Evolutionary conservation across 2,113 vertebrate genomes (phyloP).

Genomic region (Antigone vipio): DNA sequence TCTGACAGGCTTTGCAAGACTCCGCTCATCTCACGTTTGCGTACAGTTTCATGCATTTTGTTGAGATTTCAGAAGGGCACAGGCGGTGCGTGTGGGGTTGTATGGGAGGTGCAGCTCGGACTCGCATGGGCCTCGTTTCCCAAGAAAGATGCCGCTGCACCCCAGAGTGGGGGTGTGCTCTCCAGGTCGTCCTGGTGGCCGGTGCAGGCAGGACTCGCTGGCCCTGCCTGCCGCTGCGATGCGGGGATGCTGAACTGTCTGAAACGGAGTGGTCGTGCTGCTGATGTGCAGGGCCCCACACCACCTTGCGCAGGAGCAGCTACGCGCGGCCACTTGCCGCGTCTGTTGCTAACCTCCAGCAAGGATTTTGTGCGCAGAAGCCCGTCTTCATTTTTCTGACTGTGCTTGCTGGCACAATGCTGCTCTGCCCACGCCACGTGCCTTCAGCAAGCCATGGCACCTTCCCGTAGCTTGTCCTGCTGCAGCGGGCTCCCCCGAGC

Average conservation of each 20-base stretch:
- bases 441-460: not conserved
- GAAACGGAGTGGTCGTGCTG: rapidly evolving
- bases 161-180: not conserved
- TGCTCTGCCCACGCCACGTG: rapidly evolving
- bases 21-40: not conserved
- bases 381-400: not conserved
- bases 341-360: not conserved
- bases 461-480: too few species aligned
- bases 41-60: not conserved
- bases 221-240: rapidly evolving
- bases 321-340: rapidly evolving
- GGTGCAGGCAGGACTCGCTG: not conserved
- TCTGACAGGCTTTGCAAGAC: not conserved
- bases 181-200: not conserved
- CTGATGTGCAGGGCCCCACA: not conserved
- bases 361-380: not conserved
- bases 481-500: rapidly evolving
- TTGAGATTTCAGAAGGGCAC: not conserved
- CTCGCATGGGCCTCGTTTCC: not conserved
- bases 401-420: too few species aligned
- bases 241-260: too few species aligned
- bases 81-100: rapidly evolving
- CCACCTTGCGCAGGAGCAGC: not conserved
- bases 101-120: not conserved
- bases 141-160: not conserved